Percentiles rank a stretch among this genome's conserved stretches.
phyloP scores from a whole-genome alignment of 2,113 vertebrate genomes.

The Varanus komodoensis region DNA sequence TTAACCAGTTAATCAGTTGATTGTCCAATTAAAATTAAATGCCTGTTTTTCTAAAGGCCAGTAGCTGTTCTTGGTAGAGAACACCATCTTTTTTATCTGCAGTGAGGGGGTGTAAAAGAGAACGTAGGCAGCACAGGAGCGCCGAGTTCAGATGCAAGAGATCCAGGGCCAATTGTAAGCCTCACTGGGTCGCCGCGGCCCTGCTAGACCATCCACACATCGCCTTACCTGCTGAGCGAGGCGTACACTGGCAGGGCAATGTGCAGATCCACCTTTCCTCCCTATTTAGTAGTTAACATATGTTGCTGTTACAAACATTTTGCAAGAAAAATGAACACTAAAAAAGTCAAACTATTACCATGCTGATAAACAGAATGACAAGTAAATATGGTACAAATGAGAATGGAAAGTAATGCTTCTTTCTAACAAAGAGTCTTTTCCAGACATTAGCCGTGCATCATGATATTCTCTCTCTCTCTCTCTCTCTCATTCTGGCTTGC shows the following conservation, averaged over 20 bases:
- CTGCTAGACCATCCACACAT: not conserved
- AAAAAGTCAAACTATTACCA: no score
- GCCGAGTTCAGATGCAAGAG: not conserved
- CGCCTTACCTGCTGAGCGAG: not conserved
- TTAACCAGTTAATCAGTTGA: not conserved
- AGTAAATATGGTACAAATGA: no score
- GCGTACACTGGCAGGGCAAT: not conserved
- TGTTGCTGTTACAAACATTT: not conserved
- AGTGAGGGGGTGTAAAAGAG: not conserved
- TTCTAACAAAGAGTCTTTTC: not conserved
- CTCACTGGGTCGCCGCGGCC: not conserved
- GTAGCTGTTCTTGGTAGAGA: not conserved
- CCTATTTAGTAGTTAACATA: not conserved
- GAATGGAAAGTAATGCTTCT: not conserved
- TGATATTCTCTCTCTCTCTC: not conserved
- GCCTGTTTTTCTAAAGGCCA: not conserved
- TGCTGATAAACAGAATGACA: not conserved
- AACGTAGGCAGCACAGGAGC: no score
- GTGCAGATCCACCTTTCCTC: not conserved
- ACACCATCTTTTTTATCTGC: not conserved
- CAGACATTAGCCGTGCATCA: no score
- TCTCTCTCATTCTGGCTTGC: not conserved
- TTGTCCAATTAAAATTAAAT: not conserved
- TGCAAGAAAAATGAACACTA: no score
- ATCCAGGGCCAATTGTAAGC: not conserved